Base-by-base conservation (phyloP, 2,113 vertebrate genomes). In the Macrotis lagotis region DNA sequence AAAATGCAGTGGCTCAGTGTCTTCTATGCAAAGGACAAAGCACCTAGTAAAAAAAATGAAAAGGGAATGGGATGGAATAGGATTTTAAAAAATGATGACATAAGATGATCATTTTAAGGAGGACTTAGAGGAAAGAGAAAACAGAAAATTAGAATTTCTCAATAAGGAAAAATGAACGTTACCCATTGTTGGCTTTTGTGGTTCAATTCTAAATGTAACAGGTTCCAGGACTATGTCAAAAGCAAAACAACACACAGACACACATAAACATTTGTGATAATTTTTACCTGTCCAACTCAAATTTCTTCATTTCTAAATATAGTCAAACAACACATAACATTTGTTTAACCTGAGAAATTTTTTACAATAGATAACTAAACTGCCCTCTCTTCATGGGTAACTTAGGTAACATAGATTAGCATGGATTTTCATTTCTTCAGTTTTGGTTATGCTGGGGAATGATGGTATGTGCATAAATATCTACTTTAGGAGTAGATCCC, bases 161-260 rank as follows among this genome's bases (percentile, higher is more conserved):
- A 93, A 66, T 55, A 96, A 96, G 92, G 88, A 96, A 98, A 96
- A 49, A 93, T 44, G 19, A 44, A 92, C 97, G 98, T 99, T 99
- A 99, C 98, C 98, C 98, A 98, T 93, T 94, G 98, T 98, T 97
- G 98, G 93, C 97, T 97, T 98, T 94, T 97, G 95, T 49, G 3
- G 96, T 55, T 97, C 97, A 94, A 95, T 97, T 98, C 93, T 97
- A 96, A 97, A 97, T 0, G 94, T 98, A 96, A 98, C 92, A 83
- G 95, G 91, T 92, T 98, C 98, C 96, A 98, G 97, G 92, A 95
- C 97, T 98, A 93, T 83, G 92, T 66, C 96, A 97, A 94, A 1
- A 2, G 91, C 91, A 97, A 94, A 96, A 91, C 96, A 96, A 51
- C 22, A 96, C 96, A 98, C 49, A 3, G 9, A 88, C 3, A 3